Percentiles rank a stretch among this genome's conserved stretches.
phyloP scores from a whole-genome alignment of 2,113 vertebrate genomes.

The Pan troglodytes region NHGRI_mPanTro3-v2.1_pri NC_072404.2:79997501-79998000 shows the following conservation, averaged over 20 bases:
- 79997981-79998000: background rate
- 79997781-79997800: background rate
- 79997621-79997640: background rate
- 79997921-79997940: background rate
- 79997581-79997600: background rate
- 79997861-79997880: background rate
- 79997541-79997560: background rate
- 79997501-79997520: background rate
- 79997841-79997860: accelerated
- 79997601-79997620: background rate
- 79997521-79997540: accelerated
- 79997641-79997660: background rate
- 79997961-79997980: background rate
- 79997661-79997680: background rate
- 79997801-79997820: accelerated
- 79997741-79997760: background rate
- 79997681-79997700: background rate
- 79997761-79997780: background rate
- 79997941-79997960: background rate
- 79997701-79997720: background rate
- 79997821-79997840: background rate
- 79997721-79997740: background rate
- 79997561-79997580: accelerated
- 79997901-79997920: background rate
- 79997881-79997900: background rate